These are phyloP conservation scores for Eidolon dupreanum DNA, from an alignment of 2,797 vertebrate genomes.

Conservation along the genomic window DNA sequence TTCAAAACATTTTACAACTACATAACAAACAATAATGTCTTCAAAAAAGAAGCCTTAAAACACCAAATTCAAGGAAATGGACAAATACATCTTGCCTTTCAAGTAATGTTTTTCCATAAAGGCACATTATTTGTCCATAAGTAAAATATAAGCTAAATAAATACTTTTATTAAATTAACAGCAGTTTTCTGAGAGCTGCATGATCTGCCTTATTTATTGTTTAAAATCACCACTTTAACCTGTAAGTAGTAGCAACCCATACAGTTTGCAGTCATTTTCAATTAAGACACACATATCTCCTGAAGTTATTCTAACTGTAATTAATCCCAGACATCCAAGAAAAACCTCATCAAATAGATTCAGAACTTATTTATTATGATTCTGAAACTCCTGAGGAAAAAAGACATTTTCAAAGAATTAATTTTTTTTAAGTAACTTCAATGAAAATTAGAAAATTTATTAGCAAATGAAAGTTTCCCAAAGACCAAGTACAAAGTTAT, in stretches of 20 bases:
- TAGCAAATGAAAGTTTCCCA: conserved; percentile 31
- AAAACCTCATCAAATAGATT: conserved; percentile 33
- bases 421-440: conserved; percentile 52
- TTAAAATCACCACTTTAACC: neutral
- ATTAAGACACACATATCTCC: neutral
- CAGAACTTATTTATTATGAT: conserved; percentile 40
- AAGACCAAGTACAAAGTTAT: conserved; percentile 31
- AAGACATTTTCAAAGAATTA: conserved; percentile 39
- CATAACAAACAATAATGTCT: neutral
- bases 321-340: neutral
- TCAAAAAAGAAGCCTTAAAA: neutral
- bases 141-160: conserved; percentile 39
- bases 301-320: neutral
- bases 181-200: neutral
- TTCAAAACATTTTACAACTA: conserved; percentile 2
- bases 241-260: neutral
- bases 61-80: neutral
- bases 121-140: neutral
- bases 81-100: conserved; percentile 14
- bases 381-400: neutral
- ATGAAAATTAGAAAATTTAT: conserved; percentile 54
- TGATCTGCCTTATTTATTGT: neutral
- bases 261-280: neutral
- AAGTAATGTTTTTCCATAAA: conserved; percentile 24
- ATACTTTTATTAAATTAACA: conserved; percentile 33